A percentile compares a stretch with the other conserved stretches of the same genome.
Conservation (phyloP, 30 jellyfish, hydroid and myxozoan species). For the Pelagia noctiluca region DNA sequence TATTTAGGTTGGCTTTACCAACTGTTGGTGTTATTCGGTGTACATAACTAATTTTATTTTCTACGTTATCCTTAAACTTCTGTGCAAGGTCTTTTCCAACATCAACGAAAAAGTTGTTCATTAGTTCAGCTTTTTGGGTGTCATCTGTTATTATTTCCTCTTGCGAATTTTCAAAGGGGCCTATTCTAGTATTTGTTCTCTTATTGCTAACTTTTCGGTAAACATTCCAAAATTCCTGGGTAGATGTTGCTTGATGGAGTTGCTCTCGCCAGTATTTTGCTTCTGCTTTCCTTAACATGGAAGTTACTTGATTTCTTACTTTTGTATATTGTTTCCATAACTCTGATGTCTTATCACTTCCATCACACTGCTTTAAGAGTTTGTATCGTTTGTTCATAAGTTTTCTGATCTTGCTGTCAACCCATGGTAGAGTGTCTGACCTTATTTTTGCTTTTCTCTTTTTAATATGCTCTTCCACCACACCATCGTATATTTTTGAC, state of each 20-base stretch:
- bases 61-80: not conserved
- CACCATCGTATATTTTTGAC: slow-evolving; percentile 13
- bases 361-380: slow-evolving; percentile 26
- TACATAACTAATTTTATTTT: not conserved
- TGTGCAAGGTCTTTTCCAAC: slow-evolving; percentile 14
- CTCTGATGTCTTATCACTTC: not conserved
- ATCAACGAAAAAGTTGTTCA: not conserved
- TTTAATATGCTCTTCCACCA: not conserved
- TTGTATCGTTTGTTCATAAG: slow-evolving; percentile 33
- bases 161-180: not conserved
- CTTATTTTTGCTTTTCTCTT: slow-evolving; percentile 24
- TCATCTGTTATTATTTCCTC: not conserved
- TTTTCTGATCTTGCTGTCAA: slow-evolving; percentile 17
- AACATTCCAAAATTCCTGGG: slow-evolving; percentile 15
- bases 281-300: not conserved
- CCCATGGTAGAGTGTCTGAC: slow-evolving; percentile 36
- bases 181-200: not conserved
- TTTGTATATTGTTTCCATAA: not conserved
- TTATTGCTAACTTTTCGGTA: not conserved
- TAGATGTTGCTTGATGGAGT: not conserved
- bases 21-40: slow-evolving; percentile 12
- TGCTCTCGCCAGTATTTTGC: not conserved
- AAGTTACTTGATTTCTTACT: not conserved
- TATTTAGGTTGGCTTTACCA: not conserved
- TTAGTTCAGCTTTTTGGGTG: not conserved